phyloP scores from a whole-genome alignment of 2,113 vertebrate species.

The Beaufortia kweichowensis region DNA sequence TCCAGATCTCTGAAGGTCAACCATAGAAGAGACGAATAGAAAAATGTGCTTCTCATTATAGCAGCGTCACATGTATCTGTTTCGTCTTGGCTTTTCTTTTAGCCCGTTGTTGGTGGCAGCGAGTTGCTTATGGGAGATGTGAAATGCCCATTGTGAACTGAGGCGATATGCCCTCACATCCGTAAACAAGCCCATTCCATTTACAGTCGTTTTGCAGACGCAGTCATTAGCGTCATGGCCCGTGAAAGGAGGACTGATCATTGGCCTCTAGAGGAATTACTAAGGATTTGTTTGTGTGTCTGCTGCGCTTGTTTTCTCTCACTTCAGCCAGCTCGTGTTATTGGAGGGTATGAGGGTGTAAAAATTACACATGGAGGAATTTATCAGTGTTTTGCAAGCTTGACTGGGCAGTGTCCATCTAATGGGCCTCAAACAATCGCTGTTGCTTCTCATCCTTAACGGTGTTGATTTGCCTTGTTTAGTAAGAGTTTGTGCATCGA shows the following conservation, averaged over 20 bases:
- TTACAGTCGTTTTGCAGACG: conserved; percentile 61
- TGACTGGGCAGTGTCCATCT: conserved; percentile 1
- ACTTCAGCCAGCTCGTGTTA: not conserved
- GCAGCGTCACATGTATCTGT: not conserved
- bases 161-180: conserved; percentile 51
- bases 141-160: conserved; percentile 64
- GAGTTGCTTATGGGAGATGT: conserved; percentile 31
- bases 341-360: not conserved
- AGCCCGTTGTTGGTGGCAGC: not conserved
- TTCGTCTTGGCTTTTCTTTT: not conserved
- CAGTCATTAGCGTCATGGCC: conserved; percentile 55
- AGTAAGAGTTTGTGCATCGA: too few relatives aligned
- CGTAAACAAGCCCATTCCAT: conserved; percentile 63
- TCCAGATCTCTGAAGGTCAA: conserved; percentile 6
- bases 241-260: conserved; percentile 37
- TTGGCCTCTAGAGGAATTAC: conserved; percentile 56
- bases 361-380: conserved; percentile 20
- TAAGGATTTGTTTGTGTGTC: conserved; percentile 52
- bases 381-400: conserved; percentile 16
- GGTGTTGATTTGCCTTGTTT: not conserved
- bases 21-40: not conserved
- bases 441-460: not conserved
- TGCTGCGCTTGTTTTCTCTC: conserved; percentile 53
- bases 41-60: not conserved
- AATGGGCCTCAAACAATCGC: conserved; percentile 32